Percentiles rank a stretch among this genome's conserved stretches.
These are phyloP conservation scores for Naso thynnoides DNA, from an alignment of 2,797 vertebrate species.

Conservation along the genomic window DNA sequence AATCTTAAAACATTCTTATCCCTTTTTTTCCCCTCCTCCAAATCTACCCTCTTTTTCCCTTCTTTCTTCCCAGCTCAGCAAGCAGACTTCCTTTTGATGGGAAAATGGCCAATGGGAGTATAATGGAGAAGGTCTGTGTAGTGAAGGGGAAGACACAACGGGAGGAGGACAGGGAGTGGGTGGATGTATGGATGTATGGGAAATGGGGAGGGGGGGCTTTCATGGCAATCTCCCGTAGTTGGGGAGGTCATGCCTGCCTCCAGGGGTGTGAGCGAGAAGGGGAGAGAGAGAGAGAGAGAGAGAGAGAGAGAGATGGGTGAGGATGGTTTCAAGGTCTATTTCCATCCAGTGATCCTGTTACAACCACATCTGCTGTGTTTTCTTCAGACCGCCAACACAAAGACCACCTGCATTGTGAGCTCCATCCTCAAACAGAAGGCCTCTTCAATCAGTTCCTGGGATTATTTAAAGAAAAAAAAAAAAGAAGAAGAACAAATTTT, in stretches of 20 bases:
- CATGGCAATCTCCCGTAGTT: conserved; percentile 52
- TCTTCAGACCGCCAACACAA: conserved; percentile 55
- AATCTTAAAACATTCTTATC: conserved; percentile 11
- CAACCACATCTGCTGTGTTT: conserved; percentile 72
- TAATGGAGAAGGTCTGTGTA: conserved; percentile 19
- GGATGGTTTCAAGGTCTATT: conserved; percentile 58
- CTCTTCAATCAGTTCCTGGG: conserved; percentile 72
- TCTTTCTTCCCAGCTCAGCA: conserved; percentile 49
- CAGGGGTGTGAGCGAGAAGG: conserved; percentile 29
- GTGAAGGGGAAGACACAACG: conserved; percentile 8
- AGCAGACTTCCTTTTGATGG: conserved; percentile 48
- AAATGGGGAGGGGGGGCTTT: conserved; percentile 9
- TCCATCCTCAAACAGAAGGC: conserved; percentile 53
- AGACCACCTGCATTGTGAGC: conserved; percentile 72
- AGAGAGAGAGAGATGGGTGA: conserved; percentile 15
- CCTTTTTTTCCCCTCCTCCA: conserved; percentile 8
- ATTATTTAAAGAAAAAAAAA: too few relatives aligned
- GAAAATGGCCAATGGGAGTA: conserved; percentile 60
- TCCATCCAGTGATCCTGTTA: conserved; percentile 78
- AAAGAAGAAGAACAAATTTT: neutral
- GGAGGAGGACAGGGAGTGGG: conserved; percentile 5
- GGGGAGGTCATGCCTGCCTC: conserved; percentile 54
- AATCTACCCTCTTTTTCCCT: conserved; percentile 2
- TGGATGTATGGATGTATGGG: neutral
- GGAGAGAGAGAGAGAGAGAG: neutral